phyloP scores from a whole-genome alignment of 2,888 invertebrate species.

The Amiota minor region DNA sequence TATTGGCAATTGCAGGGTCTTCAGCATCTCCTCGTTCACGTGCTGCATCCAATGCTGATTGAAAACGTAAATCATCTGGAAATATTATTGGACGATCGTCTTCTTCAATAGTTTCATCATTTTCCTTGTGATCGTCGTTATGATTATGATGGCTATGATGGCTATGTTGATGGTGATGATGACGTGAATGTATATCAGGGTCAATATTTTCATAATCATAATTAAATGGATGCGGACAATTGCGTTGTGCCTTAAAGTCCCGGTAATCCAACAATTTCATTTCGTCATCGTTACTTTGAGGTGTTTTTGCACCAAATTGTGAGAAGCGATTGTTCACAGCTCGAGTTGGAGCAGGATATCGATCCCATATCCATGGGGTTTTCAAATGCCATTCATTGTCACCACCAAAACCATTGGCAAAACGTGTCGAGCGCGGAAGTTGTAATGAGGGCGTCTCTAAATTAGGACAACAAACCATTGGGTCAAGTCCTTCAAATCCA shows the following conservation, averaged over 20 bases:
- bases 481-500: constrained; percentile 62
- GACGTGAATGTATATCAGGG: background rate
- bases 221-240: constrained; percentile 67
- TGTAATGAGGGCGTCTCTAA: background rate
- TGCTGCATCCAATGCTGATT: constrained; percentile 36
- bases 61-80: constrained; percentile 60
- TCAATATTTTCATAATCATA: constrained; percentile 42
- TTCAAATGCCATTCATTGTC: constrained; percentile 42
- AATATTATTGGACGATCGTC: constrained; percentile 55
- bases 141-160: no score
- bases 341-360: background rate
- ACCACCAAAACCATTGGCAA: constrained; percentile 21
- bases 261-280: constrained; percentile 63
- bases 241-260: constrained; percentile 64
- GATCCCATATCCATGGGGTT: constrained; percentile 69
- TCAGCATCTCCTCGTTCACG: background rate
- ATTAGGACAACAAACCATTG: constrained; percentile 63
- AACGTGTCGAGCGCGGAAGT: constrained; percentile 33
- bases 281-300: constrained; percentile 43
- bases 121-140: constrained; percentile 49
- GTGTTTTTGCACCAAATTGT: constrained; percentile 1
- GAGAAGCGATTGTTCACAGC: background rate
- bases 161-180: constrained; percentile 25
- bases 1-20: no score
- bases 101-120: constrained; percentile 30